Evolutionary conservation across 2,797 vertebrate genomes (phyloP).

Genomic region (Fundulus diaphanus): DNA sequence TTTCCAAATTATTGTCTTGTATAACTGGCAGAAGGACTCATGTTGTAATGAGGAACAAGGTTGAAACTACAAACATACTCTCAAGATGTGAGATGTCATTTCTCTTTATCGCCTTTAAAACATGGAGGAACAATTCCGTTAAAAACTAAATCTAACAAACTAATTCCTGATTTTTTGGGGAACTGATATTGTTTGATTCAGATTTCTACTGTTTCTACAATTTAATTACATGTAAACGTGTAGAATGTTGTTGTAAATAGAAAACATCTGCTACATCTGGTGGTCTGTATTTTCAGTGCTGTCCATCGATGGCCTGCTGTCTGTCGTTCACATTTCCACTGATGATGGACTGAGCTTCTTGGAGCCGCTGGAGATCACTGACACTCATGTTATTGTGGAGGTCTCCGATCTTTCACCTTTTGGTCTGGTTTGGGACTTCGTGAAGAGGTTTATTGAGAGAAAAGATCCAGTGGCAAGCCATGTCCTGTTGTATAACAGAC

Average conservation of each 20-base stretch:
- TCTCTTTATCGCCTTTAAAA: no score
- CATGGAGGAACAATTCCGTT: neutral
- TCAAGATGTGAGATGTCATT: no score
- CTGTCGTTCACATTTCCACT: neutral
- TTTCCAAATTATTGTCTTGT: no score
- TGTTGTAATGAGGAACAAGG: no score
- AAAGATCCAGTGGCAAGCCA: neutral
- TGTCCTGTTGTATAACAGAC: neutral
- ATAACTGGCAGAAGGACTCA: no score
- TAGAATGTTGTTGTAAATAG: neutral
- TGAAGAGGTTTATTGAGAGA: neutral
- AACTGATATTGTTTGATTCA: neutral
- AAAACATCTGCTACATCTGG: neutral
- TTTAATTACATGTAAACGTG: neutral
- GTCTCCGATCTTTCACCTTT: neutral
- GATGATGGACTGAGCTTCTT: neutral
- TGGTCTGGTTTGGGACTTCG: neutral
- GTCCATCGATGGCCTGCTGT: neutral
- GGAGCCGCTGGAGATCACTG: neutral
- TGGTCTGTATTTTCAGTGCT: neutral
- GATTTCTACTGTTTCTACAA: neutral
- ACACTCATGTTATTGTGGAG: neutral
- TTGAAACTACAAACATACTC: no score
- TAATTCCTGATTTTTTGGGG: neutral
- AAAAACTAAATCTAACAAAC: no score